phyloP scores from a whole-genome alignment of 2,797 vertebrate species.

The Coilia nasus region DNA sequence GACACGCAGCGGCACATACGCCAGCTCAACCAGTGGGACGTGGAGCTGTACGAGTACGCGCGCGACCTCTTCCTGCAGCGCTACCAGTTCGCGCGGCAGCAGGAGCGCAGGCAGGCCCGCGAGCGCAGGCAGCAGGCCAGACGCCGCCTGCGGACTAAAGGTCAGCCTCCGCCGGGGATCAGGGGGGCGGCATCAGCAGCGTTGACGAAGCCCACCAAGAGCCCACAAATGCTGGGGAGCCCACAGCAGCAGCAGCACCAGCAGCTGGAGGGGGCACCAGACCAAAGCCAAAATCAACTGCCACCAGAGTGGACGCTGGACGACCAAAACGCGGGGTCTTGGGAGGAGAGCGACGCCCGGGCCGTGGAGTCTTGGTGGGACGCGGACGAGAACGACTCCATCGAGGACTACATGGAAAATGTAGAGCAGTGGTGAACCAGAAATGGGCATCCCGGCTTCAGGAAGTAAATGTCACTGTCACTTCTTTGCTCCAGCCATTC shows the following conservation, averaged over 20 bases:
- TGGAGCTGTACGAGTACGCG: conserved; percentile 93
- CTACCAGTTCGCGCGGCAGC: conserved; percentile 92
- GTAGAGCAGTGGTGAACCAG: conserved; percentile 86
- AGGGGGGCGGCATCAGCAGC: not conserved
- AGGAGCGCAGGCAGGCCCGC: conserved; percentile 88
- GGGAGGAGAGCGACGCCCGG: conserved; percentile 49
- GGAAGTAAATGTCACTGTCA: too few species aligned
- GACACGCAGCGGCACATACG: conserved; percentile 88
- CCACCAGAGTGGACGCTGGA: conserved; percentile 28
- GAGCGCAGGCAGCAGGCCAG: conserved; percentile 87
- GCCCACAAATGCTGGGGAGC: conserved; percentile 22
- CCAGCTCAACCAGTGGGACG: conserved; percentile 90
- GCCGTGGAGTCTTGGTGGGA: conserved; percentile 72
- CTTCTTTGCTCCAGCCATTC: too few species aligned
- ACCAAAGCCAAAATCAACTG: not conserved
- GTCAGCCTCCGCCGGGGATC: not conserved
- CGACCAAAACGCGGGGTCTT: conserved; percentile 47
- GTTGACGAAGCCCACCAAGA: conserved; percentile 57
- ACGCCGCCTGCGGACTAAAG: conserved; percentile 85
- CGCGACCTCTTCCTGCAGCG: conserved; percentile 96
- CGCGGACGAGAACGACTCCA: conserved; percentile 68
- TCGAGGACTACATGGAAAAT: conserved; percentile 84
- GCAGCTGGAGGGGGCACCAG: not conserved
- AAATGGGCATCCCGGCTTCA: too few species aligned
- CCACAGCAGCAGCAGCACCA: too few species aligned